Evolutionary conservation across 2,888 invertebrate species (phyloP), one percentile per base, ranked within the genome.

Genomic region (Scrobipalpa costella): DNA sequence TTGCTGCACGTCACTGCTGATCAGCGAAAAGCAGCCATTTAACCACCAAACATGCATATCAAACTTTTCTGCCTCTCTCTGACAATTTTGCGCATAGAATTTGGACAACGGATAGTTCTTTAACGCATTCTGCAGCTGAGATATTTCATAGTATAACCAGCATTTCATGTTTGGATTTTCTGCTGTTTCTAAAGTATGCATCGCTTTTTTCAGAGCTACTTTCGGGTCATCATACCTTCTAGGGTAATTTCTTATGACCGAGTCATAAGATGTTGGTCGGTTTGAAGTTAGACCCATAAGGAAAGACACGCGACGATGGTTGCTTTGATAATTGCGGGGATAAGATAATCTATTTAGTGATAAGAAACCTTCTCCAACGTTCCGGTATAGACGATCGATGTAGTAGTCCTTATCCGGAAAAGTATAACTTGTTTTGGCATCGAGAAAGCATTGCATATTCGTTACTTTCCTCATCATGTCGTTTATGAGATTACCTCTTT

Each of bases 151-250:
- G 84, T 83, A 83, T 36, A 90, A 71, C 89, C 89, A 90, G 71
- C 90, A 90, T 67, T 85, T 87, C 88, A 87, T 88, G 11, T 85
- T 87, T 0, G 83, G 77, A 69, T 90, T 89, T 73, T 90, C 90
- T 65, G 89, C 89, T 87, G 88, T 88, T 44, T 90, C 88, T 7
- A 90, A 76, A 27, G 80, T 78, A 1, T 75, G 70, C 7, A 75
- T 67, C 0, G 86, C 84, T 71, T 83, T 88, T 57, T 81, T 79
- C 0, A 83, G 86, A 8, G 88, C 88, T 64, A 80, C 75, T 72
- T 85, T 83, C 57, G 84, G 80, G 66, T 89, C 88, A 60, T 85
- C 80, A 57, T 88, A 89, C 69, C 88, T 89, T 68, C 85, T 81
- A 40, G 90, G 90, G 75, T 86, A 90, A 66, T 78, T 87, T 11